These are phyloP conservation scores for Lasioglossum morio DNA, from an alignment of 2,888 invertebrate genomes.

Conservation along the genomic window DNA sequence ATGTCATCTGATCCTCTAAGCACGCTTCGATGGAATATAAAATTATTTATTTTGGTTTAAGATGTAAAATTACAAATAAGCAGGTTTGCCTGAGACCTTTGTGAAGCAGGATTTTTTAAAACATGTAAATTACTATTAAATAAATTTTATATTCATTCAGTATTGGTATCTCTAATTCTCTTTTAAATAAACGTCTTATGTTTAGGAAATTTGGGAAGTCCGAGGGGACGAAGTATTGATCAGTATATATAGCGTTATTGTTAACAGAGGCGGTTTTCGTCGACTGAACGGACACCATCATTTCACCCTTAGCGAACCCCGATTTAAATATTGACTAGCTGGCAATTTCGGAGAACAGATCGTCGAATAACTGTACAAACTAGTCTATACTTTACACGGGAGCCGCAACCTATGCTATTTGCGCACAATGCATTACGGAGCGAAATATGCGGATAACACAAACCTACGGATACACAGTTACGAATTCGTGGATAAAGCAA, in stretches of 20 bases:
- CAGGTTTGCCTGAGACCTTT: no score
- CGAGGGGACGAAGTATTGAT: background rate
- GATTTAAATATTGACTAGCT: slow-evolving; percentile 45
- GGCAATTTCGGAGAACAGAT: slow-evolving; percentile 47
- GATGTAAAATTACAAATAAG: no score
- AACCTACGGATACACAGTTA: slow-evolving; percentile 66
- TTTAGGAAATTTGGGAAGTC: background rate
- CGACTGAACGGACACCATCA: background rate
- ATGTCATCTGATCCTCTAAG: no score
- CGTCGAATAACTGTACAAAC: slow-evolving; percentile 45
- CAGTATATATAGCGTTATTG: background rate
- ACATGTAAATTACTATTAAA: no score
- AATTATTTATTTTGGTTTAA: no score
- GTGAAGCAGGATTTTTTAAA: no score
- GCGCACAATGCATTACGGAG: slow-evolving; percentile 72
- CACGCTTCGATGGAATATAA: no score
- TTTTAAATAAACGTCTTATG: background rate
- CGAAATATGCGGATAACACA: slow-evolving; percentile 71
- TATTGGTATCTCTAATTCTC: no score
- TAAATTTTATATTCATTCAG: no score
- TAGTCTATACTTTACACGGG: slow-evolving; percentile 55
- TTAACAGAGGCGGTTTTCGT: background rate
- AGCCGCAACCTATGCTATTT: slow-evolving; percentile 70
- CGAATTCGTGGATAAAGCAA: slow-evolving; percentile 81
- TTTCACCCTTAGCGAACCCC: slow-evolving; percentile 17